Base-by-base conservation (phyloP, 2,888 invertebrate genomes). In the Drosophila koepferae region DNA sequence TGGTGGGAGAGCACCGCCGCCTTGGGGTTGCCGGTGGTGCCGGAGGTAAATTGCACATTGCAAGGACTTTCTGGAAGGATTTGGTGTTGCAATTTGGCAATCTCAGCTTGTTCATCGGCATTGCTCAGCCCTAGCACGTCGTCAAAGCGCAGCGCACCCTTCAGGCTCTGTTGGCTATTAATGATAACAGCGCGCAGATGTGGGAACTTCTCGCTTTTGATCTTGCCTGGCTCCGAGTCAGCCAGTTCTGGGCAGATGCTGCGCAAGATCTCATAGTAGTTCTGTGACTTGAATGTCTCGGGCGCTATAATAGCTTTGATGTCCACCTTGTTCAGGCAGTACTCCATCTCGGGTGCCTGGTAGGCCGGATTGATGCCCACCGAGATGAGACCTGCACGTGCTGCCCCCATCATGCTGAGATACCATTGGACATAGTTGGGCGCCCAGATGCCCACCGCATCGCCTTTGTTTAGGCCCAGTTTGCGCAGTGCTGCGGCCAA, bases 1-100 rank as follows among this genome's bases (percentile, higher is more conserved):
- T 95, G 95, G 90, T 98, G 97, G 3, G 95, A 95, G 0, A 97
- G 85, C 0, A 95, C 91, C 0, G 96, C 95, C 2, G 96, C 98
- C 92, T 98, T 98, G 0, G 98, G 97, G 44, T 93, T 88, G 1
- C 95, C 95, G 0, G 98, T 97, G 1, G 97, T 97, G 20, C 97
- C 97, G 1, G 97, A 98, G 1, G 97, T 97, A 90, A 97, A 97
- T 90, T 97, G 95, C 78, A 98, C 96, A 90, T 96, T 97, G 81
- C 95, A 95, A 0, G 95, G 94, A 49, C 95, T 94, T 90, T 96
- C 96, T 41, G 96, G 95, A 56, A 95, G 94, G 14, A 97, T 94
- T 0, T 91, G 81, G 0, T 92, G 79, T 87, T 96, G 95, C n/a
- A 94, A 44, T 4, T 75, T 72, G 3, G 53, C 14, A 23, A 92